These are phyloP conservation scores for Triplophysa siluroides DNA, from an alignment of 2,113 vertebrate species.

Conservation along the genomic window DNA sequence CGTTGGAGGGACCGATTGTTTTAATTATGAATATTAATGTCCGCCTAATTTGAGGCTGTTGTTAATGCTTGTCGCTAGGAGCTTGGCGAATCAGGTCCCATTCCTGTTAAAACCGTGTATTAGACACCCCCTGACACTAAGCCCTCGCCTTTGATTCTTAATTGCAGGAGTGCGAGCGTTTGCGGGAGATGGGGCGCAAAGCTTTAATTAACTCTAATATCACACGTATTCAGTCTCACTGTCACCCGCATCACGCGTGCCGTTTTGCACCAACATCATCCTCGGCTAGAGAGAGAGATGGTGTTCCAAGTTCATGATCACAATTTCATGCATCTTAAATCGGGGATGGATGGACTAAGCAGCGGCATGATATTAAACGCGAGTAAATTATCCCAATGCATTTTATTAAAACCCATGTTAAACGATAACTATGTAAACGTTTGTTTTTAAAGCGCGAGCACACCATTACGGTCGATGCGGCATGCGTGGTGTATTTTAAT, in stretches of 20 bases:
- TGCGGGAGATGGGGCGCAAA: slow-evolving; percentile 79
- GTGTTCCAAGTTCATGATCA: slow-evolving; percentile 74
- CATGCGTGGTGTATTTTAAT: slow-evolving; percentile 11
- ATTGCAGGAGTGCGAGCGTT: slow-evolving; percentile 82
- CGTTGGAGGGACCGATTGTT: slow-evolving; percentile 79
- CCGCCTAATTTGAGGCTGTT: slow-evolving; percentile 81
- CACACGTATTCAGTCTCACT: slow-evolving; percentile 79
- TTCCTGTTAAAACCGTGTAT: slow-evolving; percentile 81
- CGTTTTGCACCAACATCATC: slow-evolving; percentile 72
- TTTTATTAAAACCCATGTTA: slow-evolving; percentile 60
- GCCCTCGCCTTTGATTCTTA: slow-evolving; percentile 84
- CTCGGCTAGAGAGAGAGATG: slow-evolving; percentile 70
- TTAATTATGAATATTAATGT: slow-evolving; percentile 86
- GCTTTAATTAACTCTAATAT: slow-evolving; percentile 86
- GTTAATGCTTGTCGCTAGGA: slow-evolving; percentile 85
- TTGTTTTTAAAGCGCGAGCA: slow-evolving; percentile 43
- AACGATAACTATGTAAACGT: slow-evolving; percentile 54
- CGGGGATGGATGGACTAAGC: slow-evolving; percentile 65
- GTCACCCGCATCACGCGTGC: slow-evolving; percentile 76
- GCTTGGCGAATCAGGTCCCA: slow-evolving; percentile 79
- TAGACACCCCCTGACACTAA: slow-evolving; percentile 82
- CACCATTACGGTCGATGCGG: slow-evolving; percentile 7
- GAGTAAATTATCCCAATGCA: slow-evolving; percentile 66
- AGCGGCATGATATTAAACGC: slow-evolving; percentile 61
- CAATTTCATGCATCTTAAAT: slow-evolving; percentile 78